Evolutionary conservation across 1,140 invertebrate genomes (phyloP).

Genomic region (Nilaparvata lugens): DNA sequence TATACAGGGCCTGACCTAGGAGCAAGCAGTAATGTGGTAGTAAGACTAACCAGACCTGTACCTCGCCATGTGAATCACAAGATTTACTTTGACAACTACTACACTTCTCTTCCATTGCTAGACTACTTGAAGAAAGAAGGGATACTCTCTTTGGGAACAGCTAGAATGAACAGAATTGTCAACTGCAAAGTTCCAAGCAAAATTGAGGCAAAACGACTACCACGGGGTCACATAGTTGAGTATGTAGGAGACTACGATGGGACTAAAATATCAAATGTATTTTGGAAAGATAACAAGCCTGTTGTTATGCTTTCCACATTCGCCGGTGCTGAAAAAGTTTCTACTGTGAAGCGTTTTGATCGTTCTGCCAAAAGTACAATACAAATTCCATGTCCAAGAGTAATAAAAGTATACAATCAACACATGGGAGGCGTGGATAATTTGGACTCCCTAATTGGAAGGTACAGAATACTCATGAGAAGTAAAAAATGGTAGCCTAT

Average conservation of each 20-base stretch:
- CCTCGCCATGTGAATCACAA: conserved; percentile 13
- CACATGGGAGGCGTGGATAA: conserved; percentile 40
- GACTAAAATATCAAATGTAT: conserved; percentile 20
- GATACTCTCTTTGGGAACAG: conserved; percentile 20
- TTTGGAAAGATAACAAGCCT: conserved; percentile 26
- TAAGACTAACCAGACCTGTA: conserved; percentile 20
- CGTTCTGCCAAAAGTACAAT: conserved; percentile 30
- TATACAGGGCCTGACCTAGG: too few species aligned
- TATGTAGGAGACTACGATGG: conserved; percentile 12
- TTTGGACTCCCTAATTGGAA: too few species aligned
- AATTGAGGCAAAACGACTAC: conserved; percentile 17
- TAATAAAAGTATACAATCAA: conserved; percentile 36
- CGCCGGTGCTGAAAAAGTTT: conserved; percentile 31
- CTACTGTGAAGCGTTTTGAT: conserved; percentile 31
- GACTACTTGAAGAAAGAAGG: conserved; percentile 18
- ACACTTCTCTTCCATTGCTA: conserved; percentile 20
- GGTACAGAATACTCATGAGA: background rate
- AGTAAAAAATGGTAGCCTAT: background rate
- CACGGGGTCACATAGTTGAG: conserved; percentile 16
- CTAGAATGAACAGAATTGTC: conserved; percentile 18
- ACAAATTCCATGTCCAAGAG: conserved; percentile 35
- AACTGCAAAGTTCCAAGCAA: conserved; percentile 21
- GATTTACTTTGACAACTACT: conserved; percentile 29
- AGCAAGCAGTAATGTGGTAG: conserved; percentile 22
- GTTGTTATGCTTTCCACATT: conserved; percentile 34